Conservation (phyloP, 1,140 invertebrate species). For the Medauroidea extradentata region DNA sequence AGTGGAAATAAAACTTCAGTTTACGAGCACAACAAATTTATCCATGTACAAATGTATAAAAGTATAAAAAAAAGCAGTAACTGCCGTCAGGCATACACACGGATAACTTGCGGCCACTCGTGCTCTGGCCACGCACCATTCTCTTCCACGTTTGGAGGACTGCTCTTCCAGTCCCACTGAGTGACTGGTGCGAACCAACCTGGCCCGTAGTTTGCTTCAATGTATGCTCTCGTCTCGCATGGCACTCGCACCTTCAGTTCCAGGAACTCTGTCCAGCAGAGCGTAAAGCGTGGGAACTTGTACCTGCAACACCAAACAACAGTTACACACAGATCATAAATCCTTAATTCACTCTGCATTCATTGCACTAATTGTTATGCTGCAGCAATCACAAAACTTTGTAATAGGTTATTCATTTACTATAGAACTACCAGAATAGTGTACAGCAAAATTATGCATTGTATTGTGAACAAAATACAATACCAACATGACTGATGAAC, state of each 20-base stretch:
- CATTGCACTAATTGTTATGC: no score
- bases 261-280: slow-evolving; percentile 57
- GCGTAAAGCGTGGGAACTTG: slow-evolving; percentile 50
- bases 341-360: no score
- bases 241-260: slow-evolving; percentile 51
- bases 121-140: slow-evolving; percentile 52
- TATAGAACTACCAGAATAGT: no score
- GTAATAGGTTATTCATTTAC: no score
- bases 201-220: slow-evolving; percentile 54
- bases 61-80: neutral
- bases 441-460: no score
- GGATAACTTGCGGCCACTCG: slow-evolving; percentile 50
- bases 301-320: slow-evolving; percentile 44
- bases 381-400: no score
- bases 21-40: no score
- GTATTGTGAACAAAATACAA: no score
- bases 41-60: neutral
- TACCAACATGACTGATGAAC: no score
- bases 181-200: slow-evolving; percentile 50
- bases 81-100: slow-evolving; percentile 33
- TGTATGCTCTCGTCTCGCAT: slow-evolving; percentile 51
- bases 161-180: slow-evolving; percentile 56
- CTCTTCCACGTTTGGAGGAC: slow-evolving; percentile 51
- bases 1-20: no score
- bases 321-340: no score